Conservation (phyloP, 2,797 vertebrate genomes). For the Agapornis canus region DNA sequence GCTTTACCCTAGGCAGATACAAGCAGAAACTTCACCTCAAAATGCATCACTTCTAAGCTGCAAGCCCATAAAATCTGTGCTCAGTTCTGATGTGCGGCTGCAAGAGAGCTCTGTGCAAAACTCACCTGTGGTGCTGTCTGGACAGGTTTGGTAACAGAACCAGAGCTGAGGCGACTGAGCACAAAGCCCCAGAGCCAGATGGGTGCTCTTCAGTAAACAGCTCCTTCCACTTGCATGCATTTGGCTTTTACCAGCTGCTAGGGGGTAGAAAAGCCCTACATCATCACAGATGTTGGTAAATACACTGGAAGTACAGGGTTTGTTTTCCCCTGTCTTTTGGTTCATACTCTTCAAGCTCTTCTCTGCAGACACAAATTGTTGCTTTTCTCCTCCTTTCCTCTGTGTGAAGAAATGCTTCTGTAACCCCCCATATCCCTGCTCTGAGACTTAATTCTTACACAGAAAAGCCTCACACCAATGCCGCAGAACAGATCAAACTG, state of each 20-base stretch:
- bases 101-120: not conserved
- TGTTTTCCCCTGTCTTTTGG: accelerated
- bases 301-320: not conserved
- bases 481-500: not conserved
- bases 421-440: not conserved
- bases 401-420: not conserved
- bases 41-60: not conserved
- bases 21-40: not conserved
- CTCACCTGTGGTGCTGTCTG: accelerated
- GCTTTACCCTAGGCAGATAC: not conserved
- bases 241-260: not conserved
- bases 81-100: not conserved
- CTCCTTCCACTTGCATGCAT: not conserved
- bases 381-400: not conserved
- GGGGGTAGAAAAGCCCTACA: not conserved
- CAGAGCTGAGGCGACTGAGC: not conserved
- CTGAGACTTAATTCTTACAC: not conserved
- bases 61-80: accelerated
- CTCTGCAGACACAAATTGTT: not conserved
- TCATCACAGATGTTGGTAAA: not conserved
- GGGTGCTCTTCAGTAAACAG: not conserved
- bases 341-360: not conserved
- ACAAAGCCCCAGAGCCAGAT: not conserved
- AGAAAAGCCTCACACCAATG: not conserved
- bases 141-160: not conserved